Percentiles rank a stretch among this genome's conserved stretches.
These are phyloP conservation scores for Phenacoccus solenopsis DNA, from an alignment of 1,140 invertebrate species.

Conservation along the genomic window DNA sequence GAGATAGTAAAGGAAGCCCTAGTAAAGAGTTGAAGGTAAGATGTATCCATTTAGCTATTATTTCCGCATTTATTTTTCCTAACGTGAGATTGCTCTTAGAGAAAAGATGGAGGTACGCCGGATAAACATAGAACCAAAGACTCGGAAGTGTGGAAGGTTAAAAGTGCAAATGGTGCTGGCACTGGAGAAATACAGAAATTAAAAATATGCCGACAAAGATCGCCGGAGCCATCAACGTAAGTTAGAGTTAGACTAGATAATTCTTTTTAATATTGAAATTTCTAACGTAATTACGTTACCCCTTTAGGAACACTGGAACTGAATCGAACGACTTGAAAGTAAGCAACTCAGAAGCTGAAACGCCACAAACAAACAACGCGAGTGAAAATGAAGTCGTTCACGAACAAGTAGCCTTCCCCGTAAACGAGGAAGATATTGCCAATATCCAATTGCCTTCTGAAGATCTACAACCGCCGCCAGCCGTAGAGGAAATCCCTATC, in stretches of 20 bases:
- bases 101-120: neutral
- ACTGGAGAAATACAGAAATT: slow-evolving; percentile 5
- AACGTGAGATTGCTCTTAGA: neutral
- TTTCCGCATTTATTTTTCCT: neutral
- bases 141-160: neutral
- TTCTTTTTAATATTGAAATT: no score
- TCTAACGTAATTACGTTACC: no score
- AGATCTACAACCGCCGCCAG: neutral
- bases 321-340: neutral
- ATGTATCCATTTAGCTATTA: neutral
- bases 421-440: neutral
- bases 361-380: neutral
- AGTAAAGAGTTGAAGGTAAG: neutral
- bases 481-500: no score
- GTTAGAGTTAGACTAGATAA: no score
- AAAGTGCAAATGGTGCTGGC: slow-evolving; percentile 7
- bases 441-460: neutral
- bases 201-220: neutral
- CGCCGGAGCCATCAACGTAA: neutral
- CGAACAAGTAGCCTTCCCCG: neutral
- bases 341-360: neutral
- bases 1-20: neutral
- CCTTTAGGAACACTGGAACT: no score
- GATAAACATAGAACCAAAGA: slow-evolving; percentile 1
- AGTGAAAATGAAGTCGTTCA: neutral